Evolutionary conservation across 1,140 invertebrate species (phyloP).

Genomic region (Hypothenemus hampei): DNA sequence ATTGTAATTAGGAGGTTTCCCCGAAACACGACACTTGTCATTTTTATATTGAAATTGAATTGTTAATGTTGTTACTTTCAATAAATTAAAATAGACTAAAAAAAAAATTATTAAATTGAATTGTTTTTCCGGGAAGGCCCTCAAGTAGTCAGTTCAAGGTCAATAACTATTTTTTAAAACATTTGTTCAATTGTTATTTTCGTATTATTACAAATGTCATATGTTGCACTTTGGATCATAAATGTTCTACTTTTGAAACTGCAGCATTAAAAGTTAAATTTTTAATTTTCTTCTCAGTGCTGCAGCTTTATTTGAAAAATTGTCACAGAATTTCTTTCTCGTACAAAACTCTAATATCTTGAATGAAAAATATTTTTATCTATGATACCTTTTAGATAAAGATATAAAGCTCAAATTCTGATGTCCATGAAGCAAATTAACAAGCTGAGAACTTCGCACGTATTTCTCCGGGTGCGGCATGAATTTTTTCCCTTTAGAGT

Average conservation of each 20-base stretch:
- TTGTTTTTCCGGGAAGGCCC: background rate
- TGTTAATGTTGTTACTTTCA: too few species aligned
- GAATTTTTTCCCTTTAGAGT: constrained; percentile 1
- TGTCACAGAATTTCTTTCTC: too few species aligned
- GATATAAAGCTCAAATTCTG: constrained; percentile 13
- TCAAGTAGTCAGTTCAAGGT: background rate
- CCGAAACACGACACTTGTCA: too few species aligned
- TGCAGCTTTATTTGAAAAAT: too few species aligned
- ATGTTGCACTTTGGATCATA: background rate
- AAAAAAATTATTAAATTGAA: too few species aligned
- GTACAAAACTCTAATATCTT: too few species aligned
- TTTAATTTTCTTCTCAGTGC: background rate
- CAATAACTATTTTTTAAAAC: background rate
- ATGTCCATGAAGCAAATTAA: constrained; percentile 3
- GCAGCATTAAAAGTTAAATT: background rate
- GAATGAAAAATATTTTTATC: background rate
- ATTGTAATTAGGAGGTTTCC: too few species aligned
- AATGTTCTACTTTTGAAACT: background rate
- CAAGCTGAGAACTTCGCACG: constrained; percentile 1
- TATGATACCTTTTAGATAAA: constrained; percentile 14
- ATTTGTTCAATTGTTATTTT: background rate
- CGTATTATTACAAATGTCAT: background rate
- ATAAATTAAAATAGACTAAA: too few species aligned
- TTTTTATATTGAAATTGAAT: too few species aligned
- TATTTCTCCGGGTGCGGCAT: constrained; percentile 13